Conservation (phyloP, 2,888 invertebrate species). For the Tetranychus truncatus region DNA sequence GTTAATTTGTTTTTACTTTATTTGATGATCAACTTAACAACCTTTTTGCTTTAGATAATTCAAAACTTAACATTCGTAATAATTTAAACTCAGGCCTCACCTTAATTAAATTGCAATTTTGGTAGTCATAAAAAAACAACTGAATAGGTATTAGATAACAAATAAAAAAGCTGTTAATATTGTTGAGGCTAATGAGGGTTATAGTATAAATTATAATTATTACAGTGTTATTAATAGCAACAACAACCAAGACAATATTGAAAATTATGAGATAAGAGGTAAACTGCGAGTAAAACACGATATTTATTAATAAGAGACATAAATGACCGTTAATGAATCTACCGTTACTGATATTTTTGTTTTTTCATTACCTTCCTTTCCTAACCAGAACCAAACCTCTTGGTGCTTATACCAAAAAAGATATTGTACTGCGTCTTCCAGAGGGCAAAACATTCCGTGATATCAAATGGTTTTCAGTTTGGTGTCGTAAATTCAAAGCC, state of each 20-base stretch:
- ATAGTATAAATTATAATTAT: not conserved
- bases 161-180: not conserved
- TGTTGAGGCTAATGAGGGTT: not conserved
- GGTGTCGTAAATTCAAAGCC: conserved; percentile 76
- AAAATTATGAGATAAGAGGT: not conserved
- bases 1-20: too few species aligned
- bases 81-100: not conserved
- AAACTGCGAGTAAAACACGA: not conserved
- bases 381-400: conserved; percentile 24
- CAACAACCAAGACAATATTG: not conserved
- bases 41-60: not conserved
- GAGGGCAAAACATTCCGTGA: conserved; percentile 63
- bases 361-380: not conserved
- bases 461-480: conserved; percentile 75
- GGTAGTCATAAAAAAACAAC: not conserved
- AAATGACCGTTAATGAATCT: not conserved
- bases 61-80: not conserved
- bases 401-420: conserved; percentile 34
- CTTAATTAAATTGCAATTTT: not conserved
- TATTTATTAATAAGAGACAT: not conserved
- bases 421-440: conserved; percentile 63
- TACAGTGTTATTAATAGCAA: not conserved
- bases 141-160: not conserved
- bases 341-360: too few species aligned
- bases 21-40: not conserved